Base-by-base conservation (phyloP, 1,140 invertebrate genomes). In the Tetragnatha versicolor region DNA sequence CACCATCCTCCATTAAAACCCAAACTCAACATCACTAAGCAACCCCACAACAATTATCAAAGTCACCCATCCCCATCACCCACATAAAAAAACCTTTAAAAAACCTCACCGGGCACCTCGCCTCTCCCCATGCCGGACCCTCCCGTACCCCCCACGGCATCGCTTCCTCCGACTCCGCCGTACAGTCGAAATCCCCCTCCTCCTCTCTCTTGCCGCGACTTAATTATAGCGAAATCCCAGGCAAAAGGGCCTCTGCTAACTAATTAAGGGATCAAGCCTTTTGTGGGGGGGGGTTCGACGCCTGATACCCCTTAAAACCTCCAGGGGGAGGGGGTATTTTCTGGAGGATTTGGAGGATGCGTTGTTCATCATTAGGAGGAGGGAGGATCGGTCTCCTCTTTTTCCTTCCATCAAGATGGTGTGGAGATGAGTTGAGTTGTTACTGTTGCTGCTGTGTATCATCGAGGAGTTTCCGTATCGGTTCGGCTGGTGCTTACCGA, bases 221-320 rank as follows among this genome's bases (percentile, higher is more conserved):
- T 63, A 63, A 63, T 63, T 63, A 63, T 63, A 63, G n/a, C n/a
- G 60, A 63, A 63, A 63, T 39, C 42, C 60, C 60, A 37, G 35
- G 35, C 31, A 39, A 20, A 29, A 63, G n/a, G 60, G 35, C 35
- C 35, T 37, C 60, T 63, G 60, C 60, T 39, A 63, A 63, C 60
- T 63, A 63, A 63, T 63, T 63, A 63, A 63, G 27, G 60, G 60
- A 63, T 63, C 60, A 63, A 63, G 60, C 37, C 60, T 63, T 60
- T 37, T 12, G 17, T 12, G 60, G 27, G 60, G 60, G 58, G 22
- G 60, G 60, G 33, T n/a, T n/a, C 12, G 42, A 9, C 10, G 60
- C 20, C 25, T 37, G 60, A 63, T 37, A 63, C 60, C 60, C 60
- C 60, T 31, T n/a, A n/a, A 60, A 60, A 60, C 29, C 35, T 35